Evolutionary conservation across 2,888 invertebrate species (phyloP), one percentile per base, ranked within the genome.

Genomic region (Eristalinus sepulchralis): DNA sequence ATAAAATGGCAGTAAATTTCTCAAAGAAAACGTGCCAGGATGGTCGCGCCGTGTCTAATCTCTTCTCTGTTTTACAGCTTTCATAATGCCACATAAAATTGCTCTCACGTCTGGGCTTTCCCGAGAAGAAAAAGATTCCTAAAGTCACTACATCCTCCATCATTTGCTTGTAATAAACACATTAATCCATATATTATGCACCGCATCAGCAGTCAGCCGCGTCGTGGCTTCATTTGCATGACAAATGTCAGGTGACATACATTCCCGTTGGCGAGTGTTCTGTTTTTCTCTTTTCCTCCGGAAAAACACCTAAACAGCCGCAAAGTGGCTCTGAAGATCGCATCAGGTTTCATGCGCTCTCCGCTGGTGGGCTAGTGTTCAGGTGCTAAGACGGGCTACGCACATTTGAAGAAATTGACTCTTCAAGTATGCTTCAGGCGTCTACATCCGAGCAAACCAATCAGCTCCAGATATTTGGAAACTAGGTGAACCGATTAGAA

Each of bases 121-220:
- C 17, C n/a, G 5, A 47, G 17, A 5, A 17, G 3, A 17, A 39
- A 33, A 34, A 1, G 11, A 31, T 10, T 20, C 59, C 24, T 22
- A 22, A 22, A 57, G 57, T 24, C 22, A 57, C n/a, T 31, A 13
- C 33, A 60, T 60, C 67, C 34, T 11, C 60, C 34, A 39, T 70
- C 62, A 62, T 70, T 75, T 73, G 81, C 59, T 47, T 34, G 27
- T 64, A 80, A 68, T 62, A 73, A 73, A 66, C 59, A 22, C 20
- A 73, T 55, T 73, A 62, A 67, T 80, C 73, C 47, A 55, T 36
- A 71, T 83, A 27, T 80, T 71, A 59, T 33, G 59, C 73, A 63
- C 11, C 73, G 73, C 36, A 31, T 20, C 22, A 34, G 39, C 31
- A 53, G 17, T 17, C 53, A 13, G 11, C 4, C 57, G 57, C 72